Evolutionary conservation across 2,888 invertebrate genomes (phyloP), one percentile per base, ranked within the genome.

Genomic region (Limnephilus auricula): DNA sequence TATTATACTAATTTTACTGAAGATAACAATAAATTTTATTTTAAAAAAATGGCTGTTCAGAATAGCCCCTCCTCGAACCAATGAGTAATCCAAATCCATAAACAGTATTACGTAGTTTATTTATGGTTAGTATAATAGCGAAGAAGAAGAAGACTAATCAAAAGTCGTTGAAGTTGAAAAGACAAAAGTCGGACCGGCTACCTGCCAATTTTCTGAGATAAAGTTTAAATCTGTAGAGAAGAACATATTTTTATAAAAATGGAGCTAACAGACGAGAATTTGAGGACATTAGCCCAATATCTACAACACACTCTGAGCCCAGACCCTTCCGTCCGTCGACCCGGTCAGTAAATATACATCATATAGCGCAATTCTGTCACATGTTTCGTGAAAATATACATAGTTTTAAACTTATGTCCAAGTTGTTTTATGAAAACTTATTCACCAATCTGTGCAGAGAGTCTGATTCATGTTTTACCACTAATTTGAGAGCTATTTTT

Each of bases 181-280:
- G 65, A 65, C 65, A n/a, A 65, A 65, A 31, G 13, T n/a, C n/a
- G 37, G 79, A 25, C 84, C 86, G 86, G 50, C 90, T 79, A 85
- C 85, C 86, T 90, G 85, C 90, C 90, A 90, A 65, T 87, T 25
- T 85, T 40, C 85, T 40, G 31, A 82, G 34, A 25, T 82, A 80
- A 82, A 31, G 40, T 45, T 87, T 32, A 83, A 37, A 86, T 90
- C n/a, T 31, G 9, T 25, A 84, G 78, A 30, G n/a, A 13, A 32
- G 12, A 65, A 65, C 32, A 18, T 65, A 65, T 88, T 88, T 25
- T 40, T n/a, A 30, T 84, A 30, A 13, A 89, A 40, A 99, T 99
- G 99, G 99, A 99, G 94, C 96, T 99, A 25, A 98, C 98, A 5
- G 98, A 98, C 90, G 97, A 97, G 85, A 99, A 99, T 95, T 95